Evolutionary conservation across 2,113 vertebrate genomes (phyloP).

Genomic region (Aptenodytes forsteri): DNA sequence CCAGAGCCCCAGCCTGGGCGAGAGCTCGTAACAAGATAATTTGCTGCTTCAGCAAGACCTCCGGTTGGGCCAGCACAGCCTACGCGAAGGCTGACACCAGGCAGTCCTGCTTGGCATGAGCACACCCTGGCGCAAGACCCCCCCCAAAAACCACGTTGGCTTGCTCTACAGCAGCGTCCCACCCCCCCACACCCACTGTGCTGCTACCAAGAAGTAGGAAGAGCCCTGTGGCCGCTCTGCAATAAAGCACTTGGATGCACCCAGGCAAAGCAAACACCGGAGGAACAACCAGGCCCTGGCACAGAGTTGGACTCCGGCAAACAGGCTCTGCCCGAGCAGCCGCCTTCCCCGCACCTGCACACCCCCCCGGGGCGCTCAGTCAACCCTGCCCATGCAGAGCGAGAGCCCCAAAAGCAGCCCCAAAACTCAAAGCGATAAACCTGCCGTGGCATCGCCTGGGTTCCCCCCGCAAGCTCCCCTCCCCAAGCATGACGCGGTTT

Average conservation of each 20-base stretch:
- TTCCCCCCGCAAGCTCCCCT: fast-evolving
- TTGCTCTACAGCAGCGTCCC: fast-evolving
- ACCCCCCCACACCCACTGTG: background rate
- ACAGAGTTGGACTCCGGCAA: background rate
- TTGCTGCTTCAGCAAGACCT: background rate
- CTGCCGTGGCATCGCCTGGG: background rate
- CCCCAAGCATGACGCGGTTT: fast-evolving
- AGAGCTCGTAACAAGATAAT: background rate
- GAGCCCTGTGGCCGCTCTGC: background rate
- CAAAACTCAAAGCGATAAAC: background rate
- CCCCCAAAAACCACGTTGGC: fast-evolving
- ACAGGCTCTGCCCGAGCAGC: fast-evolving
- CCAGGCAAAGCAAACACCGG: background rate
- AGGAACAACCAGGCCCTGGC: background rate
- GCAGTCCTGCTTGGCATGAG: fast-evolving
- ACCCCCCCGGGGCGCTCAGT: fast-evolving
- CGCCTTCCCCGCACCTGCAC: background rate
- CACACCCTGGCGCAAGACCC: fast-evolving
- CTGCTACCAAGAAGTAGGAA: background rate
- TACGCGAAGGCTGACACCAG: fast-evolving
- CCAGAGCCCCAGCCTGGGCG: background rate
- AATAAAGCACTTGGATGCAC: background rate
- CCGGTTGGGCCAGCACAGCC: background rate
- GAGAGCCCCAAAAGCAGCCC: background rate
- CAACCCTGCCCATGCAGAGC: background rate